These are phyloP conservation scores for Clupea harengus DNA, from an alignment of 2,113 vertebrate species.

Conservation along the genomic window DNA sequence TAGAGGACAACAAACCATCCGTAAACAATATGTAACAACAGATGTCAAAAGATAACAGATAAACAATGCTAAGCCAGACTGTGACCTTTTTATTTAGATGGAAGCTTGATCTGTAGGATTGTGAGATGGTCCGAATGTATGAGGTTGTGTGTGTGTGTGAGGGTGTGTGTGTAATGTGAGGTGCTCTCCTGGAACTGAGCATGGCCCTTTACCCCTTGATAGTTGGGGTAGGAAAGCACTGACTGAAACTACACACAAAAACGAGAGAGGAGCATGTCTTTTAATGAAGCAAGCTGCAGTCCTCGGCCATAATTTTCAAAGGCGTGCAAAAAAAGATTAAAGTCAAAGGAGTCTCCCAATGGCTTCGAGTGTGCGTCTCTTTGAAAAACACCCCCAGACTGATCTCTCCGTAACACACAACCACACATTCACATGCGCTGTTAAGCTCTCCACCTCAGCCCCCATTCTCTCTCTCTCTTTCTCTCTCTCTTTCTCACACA, in stretches of 20 bases:
- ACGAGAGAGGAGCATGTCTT: conserved; percentile 72
- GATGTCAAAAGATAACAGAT: too few species aligned
- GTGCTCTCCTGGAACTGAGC: neutral
- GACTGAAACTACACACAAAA: conserved; percentile 79
- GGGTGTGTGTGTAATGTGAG: conserved; percentile 18
- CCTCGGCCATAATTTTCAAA: conserved; percentile 82
- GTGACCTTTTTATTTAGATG: neutral
- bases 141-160: conserved; percentile 13
- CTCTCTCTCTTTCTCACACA: neutral
- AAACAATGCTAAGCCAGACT: neutral
- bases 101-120: neutral
- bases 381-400: conserved; percentile 80
- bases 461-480: neutral
- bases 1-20: too few species aligned
- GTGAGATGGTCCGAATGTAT: too few species aligned
- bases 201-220: conserved; percentile 8
- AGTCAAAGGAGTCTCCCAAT: conserved; percentile 84
- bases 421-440: conserved; percentile 43
- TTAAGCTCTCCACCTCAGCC: neutral
- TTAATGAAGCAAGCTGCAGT: conserved; percentile 81
- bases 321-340: conserved; percentile 76
- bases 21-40: too few species aligned
- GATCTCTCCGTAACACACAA: conserved; percentile 28
- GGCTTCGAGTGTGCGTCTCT: conserved; percentile 77
- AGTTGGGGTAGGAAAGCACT: conserved; percentile 57